A percentile compares a stretch with the other conserved stretches of the same genome.
Evolutionary conservation across 2,797 vertebrate species (phyloP).

Genomic region (Myotis myotis): DNA sequence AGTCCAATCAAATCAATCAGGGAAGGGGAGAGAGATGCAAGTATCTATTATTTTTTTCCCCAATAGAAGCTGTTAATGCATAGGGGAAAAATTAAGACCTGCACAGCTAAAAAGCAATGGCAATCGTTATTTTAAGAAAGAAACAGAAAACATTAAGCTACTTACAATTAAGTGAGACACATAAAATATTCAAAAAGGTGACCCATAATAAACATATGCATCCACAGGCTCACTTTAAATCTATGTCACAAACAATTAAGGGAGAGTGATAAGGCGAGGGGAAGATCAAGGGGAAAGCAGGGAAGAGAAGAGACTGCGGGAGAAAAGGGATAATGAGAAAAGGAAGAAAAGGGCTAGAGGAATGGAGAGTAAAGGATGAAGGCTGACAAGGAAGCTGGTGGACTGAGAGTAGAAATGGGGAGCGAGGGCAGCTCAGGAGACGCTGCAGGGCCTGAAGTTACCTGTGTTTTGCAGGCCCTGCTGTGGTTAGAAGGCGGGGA

Average conservation of each 20-base stretch:
- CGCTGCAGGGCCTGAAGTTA: background rate
- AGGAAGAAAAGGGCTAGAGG: background rate
- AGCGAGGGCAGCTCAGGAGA: background rate
- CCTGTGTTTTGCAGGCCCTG: background rate
- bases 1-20: slow-evolving; percentile 35
- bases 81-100: background rate
- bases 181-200: slow-evolving; percentile 37
- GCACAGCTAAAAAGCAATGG: background rate
- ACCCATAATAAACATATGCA: background rate
- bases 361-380: background rate
- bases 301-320: background rate
- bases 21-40: background rate
- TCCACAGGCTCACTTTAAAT: background rate
- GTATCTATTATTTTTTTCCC: background rate
- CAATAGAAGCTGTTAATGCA: background rate
- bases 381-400: background rate
- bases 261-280: background rate
- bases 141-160: background rate
- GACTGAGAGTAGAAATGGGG: background rate
- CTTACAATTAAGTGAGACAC: slow-evolving; percentile 21
- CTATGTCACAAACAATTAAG: background rate
- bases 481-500: background rate
- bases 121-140: slow-evolving; percentile 18
- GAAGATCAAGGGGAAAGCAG: background rate
- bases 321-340: background rate